phyloP scores from a whole-genome alignment of 2,113 vertebrate species.

The Pangasianodon gigas region DNA sequence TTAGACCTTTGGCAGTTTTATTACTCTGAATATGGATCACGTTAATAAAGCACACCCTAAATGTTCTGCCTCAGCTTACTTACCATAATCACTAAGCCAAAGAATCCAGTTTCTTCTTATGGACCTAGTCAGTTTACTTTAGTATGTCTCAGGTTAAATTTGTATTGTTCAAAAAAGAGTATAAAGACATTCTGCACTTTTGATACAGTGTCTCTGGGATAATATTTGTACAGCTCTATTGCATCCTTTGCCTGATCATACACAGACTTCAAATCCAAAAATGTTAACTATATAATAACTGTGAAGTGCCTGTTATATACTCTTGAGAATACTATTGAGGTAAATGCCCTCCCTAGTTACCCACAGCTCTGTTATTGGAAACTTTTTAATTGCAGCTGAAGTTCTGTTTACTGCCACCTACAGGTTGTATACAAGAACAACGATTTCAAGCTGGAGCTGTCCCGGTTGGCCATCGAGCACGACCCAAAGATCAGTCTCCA shows the following conservation, averaged over 20 bases:
- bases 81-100: neutral
- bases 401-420: neutral
- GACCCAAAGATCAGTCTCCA: conserved; percentile 89
- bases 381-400: neutral
- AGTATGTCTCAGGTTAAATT: neutral
- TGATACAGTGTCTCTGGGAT: neutral
- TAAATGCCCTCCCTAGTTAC: neutral
- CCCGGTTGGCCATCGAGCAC: conserved; percentile 84
- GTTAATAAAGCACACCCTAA: neutral
- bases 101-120: neutral
- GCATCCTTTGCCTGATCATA: neutral
- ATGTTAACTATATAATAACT: neutral
- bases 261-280: neutral
- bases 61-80: neutral
- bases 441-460: conserved; percentile 92
- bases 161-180: neutral
- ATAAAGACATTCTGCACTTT: neutral
- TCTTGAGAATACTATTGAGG: neutral
- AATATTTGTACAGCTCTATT: neutral
- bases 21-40: neutral
- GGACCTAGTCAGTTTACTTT: neutral
- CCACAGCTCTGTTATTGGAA: neutral
- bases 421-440: conserved; percentile 97
- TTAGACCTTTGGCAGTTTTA: neutral
- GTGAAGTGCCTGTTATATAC: neutral